Percentiles rank a stretch among this genome's conserved stretches.
Conservation (phyloP, 92 coral and sea anemone genomes). For the Montipora capitata region DNA sequence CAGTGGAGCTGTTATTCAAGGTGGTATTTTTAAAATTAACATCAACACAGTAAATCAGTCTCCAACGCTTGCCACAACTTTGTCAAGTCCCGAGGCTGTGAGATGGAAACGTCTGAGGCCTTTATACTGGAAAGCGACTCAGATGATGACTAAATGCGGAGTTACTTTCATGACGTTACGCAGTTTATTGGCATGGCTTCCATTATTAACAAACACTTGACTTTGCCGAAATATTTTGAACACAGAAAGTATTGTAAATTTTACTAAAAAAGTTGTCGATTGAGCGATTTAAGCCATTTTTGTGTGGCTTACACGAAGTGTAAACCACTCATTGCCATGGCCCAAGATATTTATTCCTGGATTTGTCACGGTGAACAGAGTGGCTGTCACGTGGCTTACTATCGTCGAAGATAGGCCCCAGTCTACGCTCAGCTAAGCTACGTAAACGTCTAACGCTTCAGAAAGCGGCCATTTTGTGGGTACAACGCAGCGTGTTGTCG, state of each 20-base stretch:
- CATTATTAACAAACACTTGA: slow-evolving; percentile 10
- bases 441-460: no score
- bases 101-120: slow-evolving; percentile 41
- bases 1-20: slow-evolving; percentile 64
- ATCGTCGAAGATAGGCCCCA: no score
- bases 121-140: slow-evolving; percentile 25
- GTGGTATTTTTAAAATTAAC: slow-evolving; percentile 48
- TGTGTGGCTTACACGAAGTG: no score
- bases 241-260: not conserved
- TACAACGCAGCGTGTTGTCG: no score
- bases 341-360: no score
- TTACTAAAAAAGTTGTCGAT: not conserved
- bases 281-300: not conserved
- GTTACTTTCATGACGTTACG: not conserved
- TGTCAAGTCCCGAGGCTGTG: slow-evolving; percentile 30
- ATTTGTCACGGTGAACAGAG: no score
- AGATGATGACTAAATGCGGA: not conserved
- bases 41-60: slow-evolving; percentile 62
- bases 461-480: no score
- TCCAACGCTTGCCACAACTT: slow-evolving; percentile 52
- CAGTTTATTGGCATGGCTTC: slow-evolving; percentile 27
- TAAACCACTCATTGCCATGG: no score
- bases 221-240: slow-evolving; percentile 1
- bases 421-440: no score
- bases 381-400: no score